Evolutionary conservation across 2,888 invertebrate species (phyloP).

Genomic region (Orthosia gracilis): DNA sequence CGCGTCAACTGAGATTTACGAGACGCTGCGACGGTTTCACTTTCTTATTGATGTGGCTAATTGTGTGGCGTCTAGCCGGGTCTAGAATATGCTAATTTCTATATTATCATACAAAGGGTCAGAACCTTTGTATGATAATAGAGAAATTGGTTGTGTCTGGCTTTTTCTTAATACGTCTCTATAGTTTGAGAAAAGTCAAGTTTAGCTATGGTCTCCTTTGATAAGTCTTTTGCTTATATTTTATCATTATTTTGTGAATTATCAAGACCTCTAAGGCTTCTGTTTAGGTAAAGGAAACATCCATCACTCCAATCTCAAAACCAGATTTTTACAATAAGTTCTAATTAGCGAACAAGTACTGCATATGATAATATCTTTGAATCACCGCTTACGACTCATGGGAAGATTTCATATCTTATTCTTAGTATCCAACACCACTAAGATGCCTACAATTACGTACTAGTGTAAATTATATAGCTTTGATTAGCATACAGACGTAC

Average conservation of each 20-base stretch:
- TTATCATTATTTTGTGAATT: background rate
- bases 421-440: slow-evolving; percentile 37
- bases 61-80: slow-evolving; percentile 31
- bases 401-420: slow-evolving; percentile 51
- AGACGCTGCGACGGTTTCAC: slow-evolving; percentile 60
- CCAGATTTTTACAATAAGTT: slow-evolving; percentile 53
- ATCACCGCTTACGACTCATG: slow-evolving; percentile 46
- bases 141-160: background rate
- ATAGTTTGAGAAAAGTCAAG: background rate
- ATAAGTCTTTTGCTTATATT: background rate
- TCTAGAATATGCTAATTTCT: slow-evolving; percentile 29
- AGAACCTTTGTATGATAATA: background rate
- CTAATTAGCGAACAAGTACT: slow-evolving; percentile 44
- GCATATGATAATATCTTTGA: slow-evolving; percentile 41
- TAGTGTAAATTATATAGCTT: slow-evolving; percentile 50
- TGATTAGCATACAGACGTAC: slow-evolving; percentile 35
- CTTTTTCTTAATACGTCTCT: slow-evolving; percentile 7
- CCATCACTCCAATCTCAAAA: slow-evolving; percentile 13
- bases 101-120: slow-evolving; percentile 18
- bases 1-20: slow-evolving; percentile 78
- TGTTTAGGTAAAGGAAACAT: slow-evolving; percentile 3
- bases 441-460: slow-evolving; percentile 49
- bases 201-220: background rate
- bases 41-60: slow-evolving; percentile 61
- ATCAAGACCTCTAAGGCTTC: background rate